Percentiles rank a stretch among this genome's conserved stretches.
These are phyloP conservation scores for Tridacna crocea DNA, from an alignment of 2,888 invertebrate genomes.

Conservation along the genomic window DNA sequence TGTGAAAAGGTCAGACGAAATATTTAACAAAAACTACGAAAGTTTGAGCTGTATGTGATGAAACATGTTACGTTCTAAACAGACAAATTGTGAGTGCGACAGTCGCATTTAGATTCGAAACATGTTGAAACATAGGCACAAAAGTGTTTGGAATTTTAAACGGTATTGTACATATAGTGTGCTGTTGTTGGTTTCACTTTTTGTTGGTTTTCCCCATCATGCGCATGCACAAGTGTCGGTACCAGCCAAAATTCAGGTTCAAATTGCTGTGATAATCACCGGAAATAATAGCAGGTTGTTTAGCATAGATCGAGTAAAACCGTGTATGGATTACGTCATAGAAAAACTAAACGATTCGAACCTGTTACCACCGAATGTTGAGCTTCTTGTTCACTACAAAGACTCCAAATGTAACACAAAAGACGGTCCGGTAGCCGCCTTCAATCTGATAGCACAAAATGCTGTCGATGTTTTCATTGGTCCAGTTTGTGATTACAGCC, in stretches of 20 bases:
- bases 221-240: neutral
- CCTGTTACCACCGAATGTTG: constrained; percentile 50
- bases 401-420: constrained; percentile 76
- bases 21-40: no score
- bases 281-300: constrained; percentile 59
- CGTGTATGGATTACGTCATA: constrained; percentile 71
- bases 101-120: neutral
- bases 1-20: no score
- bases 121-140: neutral
- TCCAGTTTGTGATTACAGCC: constrained; percentile 86
- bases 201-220: neutral
- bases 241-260: constrained; percentile 19
- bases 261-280: constrained; percentile 50
- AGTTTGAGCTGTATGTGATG: neutral
- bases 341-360: constrained; percentile 54
- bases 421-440: constrained; percentile 76
- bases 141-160: neutral
- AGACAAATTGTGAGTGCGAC: neutral
- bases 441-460: constrained; percentile 72
- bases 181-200: constrained; percentile 2
- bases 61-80: neutral
- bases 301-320: constrained; percentile 66
- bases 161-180: neutral
- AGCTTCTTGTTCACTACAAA: constrained; percentile 62
- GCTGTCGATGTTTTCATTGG: constrained; percentile 78